Conservation (phyloP, 2,888 invertebrate species). For the Coleophora flavipennella region DNA sequence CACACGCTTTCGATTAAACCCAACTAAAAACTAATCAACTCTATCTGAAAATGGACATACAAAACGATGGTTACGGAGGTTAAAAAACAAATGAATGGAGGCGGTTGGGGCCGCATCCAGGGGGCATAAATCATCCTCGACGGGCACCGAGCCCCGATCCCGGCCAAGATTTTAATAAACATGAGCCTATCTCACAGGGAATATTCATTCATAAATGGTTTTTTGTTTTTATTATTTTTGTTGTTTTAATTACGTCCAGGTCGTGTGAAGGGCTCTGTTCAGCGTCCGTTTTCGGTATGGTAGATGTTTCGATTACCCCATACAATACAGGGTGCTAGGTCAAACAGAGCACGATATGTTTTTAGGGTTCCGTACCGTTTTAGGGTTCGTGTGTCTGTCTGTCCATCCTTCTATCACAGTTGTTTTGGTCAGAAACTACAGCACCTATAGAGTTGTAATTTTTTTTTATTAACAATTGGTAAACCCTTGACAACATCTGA, state of each 20-base stretch:
- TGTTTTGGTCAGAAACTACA: too few species aligned
- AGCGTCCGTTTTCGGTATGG: constrained; percentile 9
- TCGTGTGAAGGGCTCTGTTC: constrained; percentile 49
- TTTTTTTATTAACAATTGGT: too few species aligned
- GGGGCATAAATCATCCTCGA: constrained; percentile 56
- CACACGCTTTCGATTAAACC: constrained; percentile 44
- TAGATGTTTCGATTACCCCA: too few species aligned
- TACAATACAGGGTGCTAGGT: too few species aligned
- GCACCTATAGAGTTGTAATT: too few species aligned
- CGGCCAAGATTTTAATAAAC: constrained; percentile 64
- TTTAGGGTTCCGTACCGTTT: too few species aligned
- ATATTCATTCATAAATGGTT: constrained; percentile 58
- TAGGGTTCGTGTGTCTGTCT: too few species aligned
- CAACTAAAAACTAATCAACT: constrained; percentile 66
- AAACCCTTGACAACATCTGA: too few species aligned
- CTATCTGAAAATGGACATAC: constrained; percentile 52
- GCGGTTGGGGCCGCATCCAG: constrained; percentile 39
- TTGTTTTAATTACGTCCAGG: constrained; percentile 59
- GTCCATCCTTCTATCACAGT: too few species aligned
- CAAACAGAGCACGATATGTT: too few species aligned
- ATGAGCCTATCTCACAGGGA: constrained; percentile 47
- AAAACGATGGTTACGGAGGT: constrained; percentile 27
- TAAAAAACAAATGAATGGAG: constrained; percentile 69
- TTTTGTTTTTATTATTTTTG: constrained; percentile 28
- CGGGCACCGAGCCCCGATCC: constrained; percentile 46